Percentiles rank a stretch among this genome's conserved stretches.
phyloP scores from a whole-genome alignment of 2,113 vertebrate genomes.

The Rissa tridactyla region DNA sequence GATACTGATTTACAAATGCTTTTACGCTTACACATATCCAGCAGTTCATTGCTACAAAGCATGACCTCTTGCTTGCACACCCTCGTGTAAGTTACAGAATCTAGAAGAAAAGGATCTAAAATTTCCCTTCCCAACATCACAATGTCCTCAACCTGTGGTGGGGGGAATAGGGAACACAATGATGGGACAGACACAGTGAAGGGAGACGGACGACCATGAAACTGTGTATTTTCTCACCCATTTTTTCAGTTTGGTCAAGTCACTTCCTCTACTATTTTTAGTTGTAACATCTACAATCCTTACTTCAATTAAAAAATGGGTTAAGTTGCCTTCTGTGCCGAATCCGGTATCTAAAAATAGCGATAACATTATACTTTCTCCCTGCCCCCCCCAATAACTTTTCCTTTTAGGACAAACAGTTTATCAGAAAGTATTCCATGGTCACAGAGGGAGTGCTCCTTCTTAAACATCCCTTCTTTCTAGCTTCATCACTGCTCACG shows the following conservation, averaged over 20 bases:
- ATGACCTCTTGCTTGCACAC: background rate
- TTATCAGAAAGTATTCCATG: background rate
- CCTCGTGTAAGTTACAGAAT: background rate
- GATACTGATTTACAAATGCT: background rate
- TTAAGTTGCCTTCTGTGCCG: constrained; percentile 8
- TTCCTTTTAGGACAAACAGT: background rate
- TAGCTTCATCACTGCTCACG: background rate
- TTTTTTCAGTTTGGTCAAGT: background rate
- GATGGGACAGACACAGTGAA: background rate
- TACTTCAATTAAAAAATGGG: constrained; percentile 24
- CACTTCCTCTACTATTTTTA: background rate
- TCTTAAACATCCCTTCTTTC: background rate
- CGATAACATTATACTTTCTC: background rate
- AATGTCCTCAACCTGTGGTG: background rate
- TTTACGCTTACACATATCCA: background rate
- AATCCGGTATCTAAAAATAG: constrained; percentile 28
- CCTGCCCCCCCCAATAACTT: background rate
- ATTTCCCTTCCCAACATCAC: background rate
- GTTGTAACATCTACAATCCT: background rate
- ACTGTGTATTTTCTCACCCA: background rate
- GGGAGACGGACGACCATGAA: background rate
- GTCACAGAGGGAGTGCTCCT: background rate
- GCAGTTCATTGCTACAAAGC: background rate
- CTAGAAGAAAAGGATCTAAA: background rate
- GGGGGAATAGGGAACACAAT: background rate